These are phyloP conservation scores for Psylliodes chrysocephalus DNA, from an alignment of 2,888 invertebrate species.

Conservation along the genomic window DNA sequence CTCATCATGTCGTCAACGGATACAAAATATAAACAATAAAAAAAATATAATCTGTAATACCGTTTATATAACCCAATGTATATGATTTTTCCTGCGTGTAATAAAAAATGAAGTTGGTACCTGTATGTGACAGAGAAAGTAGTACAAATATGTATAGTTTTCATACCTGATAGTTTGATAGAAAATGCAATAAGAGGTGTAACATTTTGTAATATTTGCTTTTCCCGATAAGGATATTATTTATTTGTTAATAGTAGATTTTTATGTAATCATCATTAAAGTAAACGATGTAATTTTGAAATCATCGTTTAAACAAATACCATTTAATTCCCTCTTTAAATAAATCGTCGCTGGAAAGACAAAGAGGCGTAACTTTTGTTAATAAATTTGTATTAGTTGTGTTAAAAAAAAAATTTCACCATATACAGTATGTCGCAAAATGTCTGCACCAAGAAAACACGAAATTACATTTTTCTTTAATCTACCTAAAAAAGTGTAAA, in stretches of 20 bases:
- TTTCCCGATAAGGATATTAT: slow-evolving; percentile 10
- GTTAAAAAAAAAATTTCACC: no score
- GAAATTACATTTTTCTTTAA: no score
- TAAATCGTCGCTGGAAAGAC: no score
- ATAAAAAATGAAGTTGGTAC: slow-evolving; percentile 1
- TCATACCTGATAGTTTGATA: slow-evolving; percentile 4
- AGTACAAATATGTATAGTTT: background rate
- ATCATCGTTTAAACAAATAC: background rate
- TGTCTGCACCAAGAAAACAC: no score
- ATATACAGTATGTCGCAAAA: no score
- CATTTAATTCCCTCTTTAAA: no score
- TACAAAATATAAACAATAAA: slow-evolving; percentile 6
- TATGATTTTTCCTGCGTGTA: background rate
- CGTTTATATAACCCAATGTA: background rate
- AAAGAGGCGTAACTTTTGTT: no score
- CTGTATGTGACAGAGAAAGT: slow-evolving; percentile 9
- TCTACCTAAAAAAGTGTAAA: no score
- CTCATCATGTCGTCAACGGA: background rate
- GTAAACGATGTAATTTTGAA: background rate
- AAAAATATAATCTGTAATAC: background rate
- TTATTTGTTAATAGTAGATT: slow-evolving; percentile 4
- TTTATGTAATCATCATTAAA: background rate
- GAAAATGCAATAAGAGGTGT: background rate
- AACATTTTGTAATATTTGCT: background rate
- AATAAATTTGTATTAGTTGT: no score